These are phyloP conservation scores for Stenurella melanura DNA, from an alignment of 2,888 invertebrate species.

Conservation along the genomic window DNA sequence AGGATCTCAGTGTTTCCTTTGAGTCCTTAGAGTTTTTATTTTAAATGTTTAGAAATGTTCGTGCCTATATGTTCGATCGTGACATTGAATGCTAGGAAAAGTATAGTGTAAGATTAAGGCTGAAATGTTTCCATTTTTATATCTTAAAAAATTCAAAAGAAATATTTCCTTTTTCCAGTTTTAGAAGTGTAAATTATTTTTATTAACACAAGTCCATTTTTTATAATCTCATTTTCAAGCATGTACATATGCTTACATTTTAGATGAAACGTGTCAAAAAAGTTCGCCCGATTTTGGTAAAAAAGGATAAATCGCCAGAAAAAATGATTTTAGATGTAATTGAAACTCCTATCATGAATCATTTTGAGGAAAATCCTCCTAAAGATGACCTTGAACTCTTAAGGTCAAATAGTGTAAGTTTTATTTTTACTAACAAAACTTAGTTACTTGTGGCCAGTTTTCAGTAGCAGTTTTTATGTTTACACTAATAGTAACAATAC, in stretches of 20 bases:
- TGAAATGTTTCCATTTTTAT: too few relatives aligned
- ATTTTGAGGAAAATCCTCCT: conserved; percentile 86
- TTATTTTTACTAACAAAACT: conserved; percentile 6
- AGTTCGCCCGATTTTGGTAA: conserved; percentile 84
- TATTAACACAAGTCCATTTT: background rate
- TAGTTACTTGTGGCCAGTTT: background rate
- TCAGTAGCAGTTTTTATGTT: background rate
- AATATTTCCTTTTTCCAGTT: background rate
- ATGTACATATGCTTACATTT: conserved; percentile 47
- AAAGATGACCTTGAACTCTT: conserved; percentile 84
- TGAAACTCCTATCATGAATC: conserved; percentile 77
- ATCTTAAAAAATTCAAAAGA: background rate
- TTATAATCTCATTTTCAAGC: conserved; percentile 1
- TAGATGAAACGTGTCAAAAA: conserved; percentile 80
- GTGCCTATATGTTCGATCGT: too few relatives aligned
- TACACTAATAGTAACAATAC: background rate
- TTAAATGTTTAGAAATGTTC: too few relatives aligned
- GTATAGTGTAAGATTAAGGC: too few relatives aligned
- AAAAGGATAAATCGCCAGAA: conserved; percentile 81
- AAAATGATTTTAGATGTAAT: conserved; percentile 73
- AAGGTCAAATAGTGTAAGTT: conserved; percentile 74
- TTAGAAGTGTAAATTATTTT: background rate
- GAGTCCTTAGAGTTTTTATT: too few relatives aligned
- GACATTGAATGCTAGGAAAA: too few relatives aligned
- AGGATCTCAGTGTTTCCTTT: too few relatives aligned